phyloP scores from a whole-genome alignment of 2,113 vertebrate species.

The Zeus faber region DNA sequence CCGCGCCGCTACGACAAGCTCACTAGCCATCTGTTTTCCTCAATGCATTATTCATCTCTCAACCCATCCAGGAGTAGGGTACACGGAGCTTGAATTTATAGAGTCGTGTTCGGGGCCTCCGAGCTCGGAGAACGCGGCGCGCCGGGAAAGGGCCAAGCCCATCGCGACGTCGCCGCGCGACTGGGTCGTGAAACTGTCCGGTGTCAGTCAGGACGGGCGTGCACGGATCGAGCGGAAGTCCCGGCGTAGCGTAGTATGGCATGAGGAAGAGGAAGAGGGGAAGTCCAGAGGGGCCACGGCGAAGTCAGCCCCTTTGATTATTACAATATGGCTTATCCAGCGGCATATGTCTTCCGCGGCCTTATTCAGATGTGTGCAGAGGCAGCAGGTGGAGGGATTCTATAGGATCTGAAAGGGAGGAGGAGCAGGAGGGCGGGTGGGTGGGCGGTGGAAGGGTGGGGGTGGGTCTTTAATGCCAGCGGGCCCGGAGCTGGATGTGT shows the following conservation, averaged over 20 bases:
- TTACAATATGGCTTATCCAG: constrained; percentile 32
- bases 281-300: constrained; percentile 22
- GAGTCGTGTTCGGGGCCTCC: no score
- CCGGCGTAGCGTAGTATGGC: no score
- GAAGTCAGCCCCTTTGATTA: constrained; percentile 11
- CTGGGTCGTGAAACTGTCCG: no score
- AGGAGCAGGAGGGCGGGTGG: not conserved
- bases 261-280: constrained; percentile 1
- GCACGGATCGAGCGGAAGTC: not conserved
- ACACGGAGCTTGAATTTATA: no score
- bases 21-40: no score
- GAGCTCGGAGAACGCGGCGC: no score
- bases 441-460: not conserved
- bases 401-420: constrained; percentile 32
- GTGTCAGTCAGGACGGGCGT: no score
- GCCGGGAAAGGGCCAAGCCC: no score
- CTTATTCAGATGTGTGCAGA: constrained; percentile 38
- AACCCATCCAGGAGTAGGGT: no score
- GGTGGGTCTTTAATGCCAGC: constrained; percentile 17
- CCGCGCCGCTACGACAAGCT: no score
- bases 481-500: constrained; percentile 44
- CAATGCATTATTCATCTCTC: no score
- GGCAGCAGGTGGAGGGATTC: constrained; percentile 33
- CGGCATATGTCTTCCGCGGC: constrained; percentile 37
- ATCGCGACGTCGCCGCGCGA: no score